Evolutionary conservation across 1,140 invertebrate genomes (phyloP).

Genomic region (Halictus rubicundus): DNA sequence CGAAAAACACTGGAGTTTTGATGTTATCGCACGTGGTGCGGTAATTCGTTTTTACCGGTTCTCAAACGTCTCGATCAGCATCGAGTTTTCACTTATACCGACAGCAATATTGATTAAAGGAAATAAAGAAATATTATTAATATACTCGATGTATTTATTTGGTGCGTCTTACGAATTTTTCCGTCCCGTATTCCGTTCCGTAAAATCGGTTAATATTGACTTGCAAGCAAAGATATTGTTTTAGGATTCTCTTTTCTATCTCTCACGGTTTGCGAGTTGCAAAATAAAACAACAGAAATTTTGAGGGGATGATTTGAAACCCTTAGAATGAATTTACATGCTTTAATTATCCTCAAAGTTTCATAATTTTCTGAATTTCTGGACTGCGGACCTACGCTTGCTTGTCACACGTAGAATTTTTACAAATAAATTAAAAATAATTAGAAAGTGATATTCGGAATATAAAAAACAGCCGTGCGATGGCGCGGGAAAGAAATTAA

Average conservation of each 20-base stretch:
- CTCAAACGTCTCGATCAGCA: background rate
- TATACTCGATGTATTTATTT: background rate
- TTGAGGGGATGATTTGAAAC: no score
- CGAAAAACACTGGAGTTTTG: background rate
- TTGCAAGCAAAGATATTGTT: no score
- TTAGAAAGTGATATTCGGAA: background rate
- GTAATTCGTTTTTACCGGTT: slow-evolving; percentile 34
- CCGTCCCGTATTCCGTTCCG: no score
- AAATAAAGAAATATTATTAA: slow-evolving; percentile 46
- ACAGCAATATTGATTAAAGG: slow-evolving; percentile 35
- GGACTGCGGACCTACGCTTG: no score
- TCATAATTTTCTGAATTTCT: no score
- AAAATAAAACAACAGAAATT: background rate
- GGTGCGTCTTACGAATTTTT: no score
- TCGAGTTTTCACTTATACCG: slow-evolving; percentile 34
- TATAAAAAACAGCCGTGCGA: background rate
- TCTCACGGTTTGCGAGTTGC: background rate
- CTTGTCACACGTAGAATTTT: background rate
- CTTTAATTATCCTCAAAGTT: no score
- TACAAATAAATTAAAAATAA: no score
- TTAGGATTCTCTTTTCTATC: no score
- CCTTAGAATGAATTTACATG: no score
- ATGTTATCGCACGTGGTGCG: slow-evolving; percentile 9
- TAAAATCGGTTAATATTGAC: no score
- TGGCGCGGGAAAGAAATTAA: background rate